These are phyloP conservation scores for Ochotona princeps DNA, from an alignment of 2,113 vertebrate species.

Conservation along the genomic window DNA sequence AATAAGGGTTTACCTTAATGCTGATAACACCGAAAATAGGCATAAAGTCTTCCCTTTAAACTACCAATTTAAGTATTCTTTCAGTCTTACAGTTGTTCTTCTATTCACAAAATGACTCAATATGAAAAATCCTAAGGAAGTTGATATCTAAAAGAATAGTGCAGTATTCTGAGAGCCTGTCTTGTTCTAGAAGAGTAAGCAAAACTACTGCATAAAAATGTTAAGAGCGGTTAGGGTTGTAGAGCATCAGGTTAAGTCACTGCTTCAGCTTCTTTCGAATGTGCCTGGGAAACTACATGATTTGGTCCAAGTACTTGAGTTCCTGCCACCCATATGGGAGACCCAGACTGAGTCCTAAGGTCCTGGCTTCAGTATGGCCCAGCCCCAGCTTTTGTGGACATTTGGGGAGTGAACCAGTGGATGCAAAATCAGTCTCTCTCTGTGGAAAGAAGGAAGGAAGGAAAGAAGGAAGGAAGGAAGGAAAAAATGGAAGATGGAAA, in stretches of 20 bases:
- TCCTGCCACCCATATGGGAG: no score
- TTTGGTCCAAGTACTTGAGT: no score
- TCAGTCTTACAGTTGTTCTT: background rate
- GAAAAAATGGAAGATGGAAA: no score
- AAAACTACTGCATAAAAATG: slow-evolving; percentile 29
- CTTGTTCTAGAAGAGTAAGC: slow-evolving; percentile 21
- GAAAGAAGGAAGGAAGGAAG: no score
- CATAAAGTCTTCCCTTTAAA: no score
- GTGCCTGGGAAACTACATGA: no score
- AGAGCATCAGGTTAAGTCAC: background rate
- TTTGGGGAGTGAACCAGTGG: no score
- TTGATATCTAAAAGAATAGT: background rate
- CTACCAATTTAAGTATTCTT: slow-evolving; percentile 20
- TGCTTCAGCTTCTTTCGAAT: background rate
- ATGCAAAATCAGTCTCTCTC: no score
- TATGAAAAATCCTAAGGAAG: slow-evolving; percentile 16
- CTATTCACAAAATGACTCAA: slow-evolving; percentile 48
- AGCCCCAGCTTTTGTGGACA: no score
- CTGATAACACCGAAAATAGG: background rate
- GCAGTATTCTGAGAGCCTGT: background rate
- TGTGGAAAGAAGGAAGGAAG: no score
- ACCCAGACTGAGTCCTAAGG: no score
- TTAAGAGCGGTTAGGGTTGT: background rate
- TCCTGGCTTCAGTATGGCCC: no score
- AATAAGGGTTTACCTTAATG: slow-evolving; percentile 10